These are phyloP conservation scores for Dendrolimus pini DNA, from an alignment of 2,888 invertebrate genomes.

Conservation along the genomic window DNA sequence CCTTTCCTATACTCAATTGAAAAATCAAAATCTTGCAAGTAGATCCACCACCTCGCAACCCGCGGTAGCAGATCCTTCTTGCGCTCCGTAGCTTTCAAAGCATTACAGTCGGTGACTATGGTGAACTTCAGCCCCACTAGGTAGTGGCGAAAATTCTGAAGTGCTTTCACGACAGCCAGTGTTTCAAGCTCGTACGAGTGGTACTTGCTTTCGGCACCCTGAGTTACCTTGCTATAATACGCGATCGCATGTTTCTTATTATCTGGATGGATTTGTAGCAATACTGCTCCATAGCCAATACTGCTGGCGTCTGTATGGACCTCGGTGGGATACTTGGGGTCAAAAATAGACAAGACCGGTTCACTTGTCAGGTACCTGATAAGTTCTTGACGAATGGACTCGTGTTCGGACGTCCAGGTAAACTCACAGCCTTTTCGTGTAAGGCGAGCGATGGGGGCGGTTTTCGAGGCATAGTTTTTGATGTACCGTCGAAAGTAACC, in stretches of 20 bases:
- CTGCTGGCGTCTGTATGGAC: constrained; percentile 10
- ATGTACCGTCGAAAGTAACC: constrained; percentile 19
- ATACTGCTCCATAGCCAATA: constrained; percentile 10
- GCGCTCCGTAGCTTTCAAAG: constrained; percentile 16
- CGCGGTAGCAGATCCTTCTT: constrained; percentile 21
- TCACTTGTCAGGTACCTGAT: constrained; percentile 9
- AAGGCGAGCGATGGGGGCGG: constrained; percentile 4
- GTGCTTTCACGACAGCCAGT: constrained; percentile 15
- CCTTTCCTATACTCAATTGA: constrained; percentile 19
- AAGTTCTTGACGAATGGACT: constrained; percentile 2
- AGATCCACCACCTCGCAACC: constrained; percentile 23
- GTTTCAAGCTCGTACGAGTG: constrained; percentile 19
- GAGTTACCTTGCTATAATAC: constrained; percentile 12
- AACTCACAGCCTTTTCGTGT: constrained; percentile 6
- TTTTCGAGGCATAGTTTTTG: constrained; percentile 6
- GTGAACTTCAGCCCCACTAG: constrained; percentile 16
- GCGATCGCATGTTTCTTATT: constrained; percentile 8
- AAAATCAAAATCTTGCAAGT: constrained; percentile 22
- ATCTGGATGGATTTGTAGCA: constrained; percentile 7
- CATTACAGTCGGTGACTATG: constrained; percentile 24
- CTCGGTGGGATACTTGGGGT: constrained; percentile 5
- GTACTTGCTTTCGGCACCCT: constrained; percentile 16
- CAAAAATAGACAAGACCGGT: constrained; percentile 13
- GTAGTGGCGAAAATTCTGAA: constrained; percentile 19
- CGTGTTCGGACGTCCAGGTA: constrained; percentile 8